Base-by-base conservation (phyloP, 2,888 invertebrate species). In the Megalurothrips usitatus region DNA sequence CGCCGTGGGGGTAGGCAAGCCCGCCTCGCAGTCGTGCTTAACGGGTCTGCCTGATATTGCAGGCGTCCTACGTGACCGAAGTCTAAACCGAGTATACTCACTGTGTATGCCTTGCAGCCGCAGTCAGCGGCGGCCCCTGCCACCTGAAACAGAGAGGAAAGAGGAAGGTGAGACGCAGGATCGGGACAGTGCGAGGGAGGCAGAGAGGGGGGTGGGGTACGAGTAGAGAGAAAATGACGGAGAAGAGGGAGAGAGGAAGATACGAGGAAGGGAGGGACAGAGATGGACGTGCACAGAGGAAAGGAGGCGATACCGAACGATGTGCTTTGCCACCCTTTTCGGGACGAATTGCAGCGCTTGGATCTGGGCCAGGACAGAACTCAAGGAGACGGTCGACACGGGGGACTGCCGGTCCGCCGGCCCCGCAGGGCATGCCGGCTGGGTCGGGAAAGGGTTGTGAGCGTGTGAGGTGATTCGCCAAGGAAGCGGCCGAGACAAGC, bases 101-200 rank as follows among this genome's bases (percentile, higher is more conserved):
- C 68, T 78, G 49, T 49, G 43, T 79, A 28, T 19, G 47, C 75
- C 47, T 78, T 58, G 78, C 19, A 19, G 58, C 81, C 17, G 78
- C 75, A 23, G 34, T 48, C 47, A 43, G 48, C 63, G 47, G 68
- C 75, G 78, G 52, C 68, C 49, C 79, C 68, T 48, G 47, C 48
- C 75, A 23, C 48, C 79, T 79, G 58, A 8, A 68, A 47, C 52
- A 43, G 26, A 79, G 23, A 78, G 58, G n/a, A 17, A 58, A 58
- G 58, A 17, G 17, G 17, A 43, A 43, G 34, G 34, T 43, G 34
- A 43, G 34, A 43, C 34, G 34, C 34, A 43, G 34, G 34, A 43
- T 43, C 34, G 34, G 34, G 34, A n/a, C 6, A 43, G 34, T 43
- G 34, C 34, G 6, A 43, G 34, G 34, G 34, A 43, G 34, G 6